Evolutionary conservation across 2,888 invertebrate genomes (phyloP).

Genomic region (Xanthorhoe designata): DNA sequence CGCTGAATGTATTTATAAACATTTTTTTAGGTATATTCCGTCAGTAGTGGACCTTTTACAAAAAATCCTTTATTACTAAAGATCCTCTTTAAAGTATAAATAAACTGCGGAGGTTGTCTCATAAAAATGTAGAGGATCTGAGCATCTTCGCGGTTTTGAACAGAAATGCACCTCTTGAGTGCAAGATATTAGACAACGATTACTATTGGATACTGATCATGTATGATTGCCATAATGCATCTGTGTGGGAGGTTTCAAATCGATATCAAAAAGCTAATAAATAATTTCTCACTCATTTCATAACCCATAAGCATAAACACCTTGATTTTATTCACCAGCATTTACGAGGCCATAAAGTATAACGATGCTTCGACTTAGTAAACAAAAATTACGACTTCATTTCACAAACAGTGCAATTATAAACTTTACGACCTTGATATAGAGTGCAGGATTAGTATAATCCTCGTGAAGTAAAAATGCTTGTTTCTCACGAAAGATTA

Average conservation of each 20-base stretch:
- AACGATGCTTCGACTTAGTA: conserved; percentile 43
- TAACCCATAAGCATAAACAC: conserved; percentile 41
- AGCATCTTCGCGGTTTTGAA: too few species aligned
- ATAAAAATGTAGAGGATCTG: too few species aligned
- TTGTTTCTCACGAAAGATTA: conserved; percentile 34
- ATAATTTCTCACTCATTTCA: conserved; percentile 24
- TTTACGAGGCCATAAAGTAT: conserved; percentile 41
- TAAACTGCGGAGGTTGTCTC: too few species aligned
- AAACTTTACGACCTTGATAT: conserved; percentile 26
- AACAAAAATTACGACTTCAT: conserved; percentile 38
- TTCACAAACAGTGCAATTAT: conserved; percentile 25
- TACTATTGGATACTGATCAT: too few species aligned
- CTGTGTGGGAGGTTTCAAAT: conserved; percentile 10
- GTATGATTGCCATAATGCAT: too few species aligned
- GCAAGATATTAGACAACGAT: too few species aligned
- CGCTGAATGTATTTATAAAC: too few species aligned
- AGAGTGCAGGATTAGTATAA: conserved; percentile 16
- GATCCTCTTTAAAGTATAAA: too few species aligned
- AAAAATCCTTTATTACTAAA: too few species aligned
- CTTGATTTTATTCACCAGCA: conserved; percentile 40
- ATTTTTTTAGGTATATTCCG: too few species aligned
- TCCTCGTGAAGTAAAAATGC: conserved; percentile 20
- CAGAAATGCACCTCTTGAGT: too few species aligned
- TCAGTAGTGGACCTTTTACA: too few species aligned
- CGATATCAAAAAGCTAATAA: conserved; percentile 23